Evolutionary conservation across 64 coral and sea anemone genomes (phyloP), one percentile per base, ranked within the genome.

Genomic region (Acropora yongei): DNA sequence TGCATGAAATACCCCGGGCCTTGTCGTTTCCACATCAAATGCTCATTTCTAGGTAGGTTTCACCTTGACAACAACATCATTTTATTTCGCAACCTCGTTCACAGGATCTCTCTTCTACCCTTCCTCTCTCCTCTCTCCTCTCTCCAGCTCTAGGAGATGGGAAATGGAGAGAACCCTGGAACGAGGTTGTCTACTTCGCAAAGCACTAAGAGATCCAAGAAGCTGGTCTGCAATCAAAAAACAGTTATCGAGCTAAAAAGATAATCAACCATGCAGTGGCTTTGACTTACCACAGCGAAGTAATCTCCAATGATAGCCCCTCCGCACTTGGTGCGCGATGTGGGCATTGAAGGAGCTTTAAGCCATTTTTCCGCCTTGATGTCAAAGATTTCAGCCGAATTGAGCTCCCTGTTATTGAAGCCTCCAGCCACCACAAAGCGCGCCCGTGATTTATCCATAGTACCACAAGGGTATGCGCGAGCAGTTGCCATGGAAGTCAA

Each of bases 211-310:
- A 30, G 30, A 30, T 30, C 30, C 30, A 30, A 30, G 0, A 55
- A 10, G 51, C 0, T 0, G 51, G 51, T 55, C 51, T 63, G 2
- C 60, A 63, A 1, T 13, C 8, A 63, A 13, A 12, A 10, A 14
- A 63, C 16, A 2, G 60, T 63, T 63, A 63, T 12, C 8, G 16
- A 63, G 60, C 16, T 63, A 71, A 3, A 71, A 20, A 71, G 11
- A 49, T 16, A 18, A 68, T 7, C 51, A 7, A 55, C 10, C 10
- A 55, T 10, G 6, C 51, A 10, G 8, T 14, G 43, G 11, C 60
- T 13, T n/a, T 11, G 41, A 95, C 93, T 72, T 73, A 95, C 93
- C 88, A 95, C 93, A 78, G 86, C 87, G 20, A 95, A 95, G 71
- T 90, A 87, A 78, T 91, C 74, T 45, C 87, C 87, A 2, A 86